Base-by-base conservation (phyloP, 2,888 invertebrate genomes). In the Formica aserva region DNA sequence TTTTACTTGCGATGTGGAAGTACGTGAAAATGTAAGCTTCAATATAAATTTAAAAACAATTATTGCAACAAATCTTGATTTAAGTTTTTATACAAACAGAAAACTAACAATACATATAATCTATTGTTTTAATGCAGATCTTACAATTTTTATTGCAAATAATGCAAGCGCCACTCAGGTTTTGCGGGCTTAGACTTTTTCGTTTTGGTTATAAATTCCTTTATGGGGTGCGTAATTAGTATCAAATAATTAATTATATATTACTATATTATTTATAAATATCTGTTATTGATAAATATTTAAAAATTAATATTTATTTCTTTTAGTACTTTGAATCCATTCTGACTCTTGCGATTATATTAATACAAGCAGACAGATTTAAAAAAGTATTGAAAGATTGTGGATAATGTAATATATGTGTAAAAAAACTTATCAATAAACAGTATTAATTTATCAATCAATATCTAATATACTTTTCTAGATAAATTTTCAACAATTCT, bases 151-250 rank as follows among this genome's bases (percentile, higher is more conserved):
- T 63, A 48, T 48, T 75, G 3, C 75, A 35, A 75, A 3, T 48
- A 32, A 63, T 32, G 48, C 32, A 35, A 62, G 9, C 60, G n/a
- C 74, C 74, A 32, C 22, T 75, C 15, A 48, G 4, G 15, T 75
- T 63, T 48, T 22, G 0, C 8, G 75, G 75, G 4, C 18, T 75
- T 45, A 3, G 22, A 63, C 32, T 48, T 22, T 75, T 75, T 11
- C 35, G 63, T 15, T 75, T 63, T 75, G 74, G 74, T n/a, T 75
- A 41, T 62, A 62, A n/a, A 62, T 75, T 75, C 15, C 35, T 74
- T 45, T 45, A 45, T n/a, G 22, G 22, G 22, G 74, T 74, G 3
- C 2, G 74, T 75, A 45, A 55, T 29, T 48, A 48, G 6, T 48
- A 18, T 18, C 5, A 52, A 52, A 52, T 52, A n/a, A 52, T n/a